These are phyloP conservation scores for Halocaridina rubra DNA, from an alignment of 2,888 invertebrate species.

Conservation along the genomic window DNA sequence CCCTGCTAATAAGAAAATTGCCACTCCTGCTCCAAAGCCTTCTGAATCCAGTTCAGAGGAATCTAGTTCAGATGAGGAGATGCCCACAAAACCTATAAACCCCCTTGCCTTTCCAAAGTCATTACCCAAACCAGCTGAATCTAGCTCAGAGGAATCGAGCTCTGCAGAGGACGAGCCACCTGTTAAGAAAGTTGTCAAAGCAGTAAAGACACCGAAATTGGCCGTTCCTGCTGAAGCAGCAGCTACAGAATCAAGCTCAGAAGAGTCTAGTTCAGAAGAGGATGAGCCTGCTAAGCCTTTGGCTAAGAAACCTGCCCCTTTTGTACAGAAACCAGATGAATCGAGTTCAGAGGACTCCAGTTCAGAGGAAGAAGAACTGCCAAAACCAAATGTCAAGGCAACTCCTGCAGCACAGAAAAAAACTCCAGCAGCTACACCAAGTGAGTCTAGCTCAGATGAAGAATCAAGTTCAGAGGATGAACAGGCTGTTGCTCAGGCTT, in stretches of 20 bases:
- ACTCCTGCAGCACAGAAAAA: background rate
- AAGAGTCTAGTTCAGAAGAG: slow-evolving; percentile 50
- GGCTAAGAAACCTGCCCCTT: background rate
- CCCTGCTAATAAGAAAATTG: no score
- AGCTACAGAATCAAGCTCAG: slow-evolving; percentile 32
- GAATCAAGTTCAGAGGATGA: slow-evolving; percentile 37
- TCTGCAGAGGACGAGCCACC: background rate
- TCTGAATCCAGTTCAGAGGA: background rate
- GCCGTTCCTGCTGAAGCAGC: background rate
- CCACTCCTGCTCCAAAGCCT: no score
- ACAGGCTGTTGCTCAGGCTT: no score
- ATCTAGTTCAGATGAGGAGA: background rate
- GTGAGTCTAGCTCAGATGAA: no score
- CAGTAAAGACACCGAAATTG: background rate
- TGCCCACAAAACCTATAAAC: background rate
- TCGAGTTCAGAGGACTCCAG: background rate
- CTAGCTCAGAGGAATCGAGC: background rate
- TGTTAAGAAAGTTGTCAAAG: background rate
- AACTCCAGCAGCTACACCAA: background rate
- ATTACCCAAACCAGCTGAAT: background rate
- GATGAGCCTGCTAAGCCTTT: background rate
- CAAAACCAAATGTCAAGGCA: background rate
- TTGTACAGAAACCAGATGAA: background rate
- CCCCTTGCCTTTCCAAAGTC: background rate
- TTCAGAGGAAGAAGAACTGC: background rate